These are phyloP conservation scores for Halictus ligatus DNA, from an alignment of 2,888 invertebrate species.

Conservation along the genomic window DNA sequence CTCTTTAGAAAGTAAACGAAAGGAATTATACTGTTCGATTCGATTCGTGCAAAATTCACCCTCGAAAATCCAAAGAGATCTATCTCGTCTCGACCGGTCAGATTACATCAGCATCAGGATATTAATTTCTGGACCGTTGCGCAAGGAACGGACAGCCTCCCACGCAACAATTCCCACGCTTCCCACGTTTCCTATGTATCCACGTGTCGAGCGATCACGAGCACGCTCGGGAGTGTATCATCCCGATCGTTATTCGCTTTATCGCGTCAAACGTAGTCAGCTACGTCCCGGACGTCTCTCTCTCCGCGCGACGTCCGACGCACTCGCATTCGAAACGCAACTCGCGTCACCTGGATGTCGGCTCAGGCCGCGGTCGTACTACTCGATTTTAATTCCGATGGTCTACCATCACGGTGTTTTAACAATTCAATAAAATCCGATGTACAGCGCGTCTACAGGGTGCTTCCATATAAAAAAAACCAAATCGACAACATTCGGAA, in stretches of 20 bases:
- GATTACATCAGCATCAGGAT: neutral
- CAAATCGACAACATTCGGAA: too few relatives aligned
- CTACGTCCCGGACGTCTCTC: neutral
- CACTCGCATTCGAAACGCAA: neutral
- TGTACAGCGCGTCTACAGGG: too few relatives aligned
- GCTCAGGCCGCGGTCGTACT: neutral
- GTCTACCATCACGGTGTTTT: neutral
- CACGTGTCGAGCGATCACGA: neutral
- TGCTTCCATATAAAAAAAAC: too few relatives aligned
- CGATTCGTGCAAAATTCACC: neutral
- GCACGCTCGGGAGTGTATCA: conserved; percentile 2
- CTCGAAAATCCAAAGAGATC: neutral
- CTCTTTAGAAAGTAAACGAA: neutral
- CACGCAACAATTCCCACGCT: neutral
- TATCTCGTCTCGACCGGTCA: neutral
- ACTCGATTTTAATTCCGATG: too few relatives aligned
- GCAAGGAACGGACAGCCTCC: neutral
- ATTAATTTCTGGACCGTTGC: neutral
- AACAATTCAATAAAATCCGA: too few relatives aligned
- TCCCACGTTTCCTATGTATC: neutral
- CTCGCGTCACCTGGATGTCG: neutral
- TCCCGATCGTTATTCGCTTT: conserved; percentile 4
- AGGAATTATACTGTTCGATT: neutral
- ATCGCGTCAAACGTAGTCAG: neutral
- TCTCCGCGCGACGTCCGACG: neutral